Base-by-base conservation (phyloP, 2,113 vertebrate species). In the Hypomesus transpacificus region DNA sequence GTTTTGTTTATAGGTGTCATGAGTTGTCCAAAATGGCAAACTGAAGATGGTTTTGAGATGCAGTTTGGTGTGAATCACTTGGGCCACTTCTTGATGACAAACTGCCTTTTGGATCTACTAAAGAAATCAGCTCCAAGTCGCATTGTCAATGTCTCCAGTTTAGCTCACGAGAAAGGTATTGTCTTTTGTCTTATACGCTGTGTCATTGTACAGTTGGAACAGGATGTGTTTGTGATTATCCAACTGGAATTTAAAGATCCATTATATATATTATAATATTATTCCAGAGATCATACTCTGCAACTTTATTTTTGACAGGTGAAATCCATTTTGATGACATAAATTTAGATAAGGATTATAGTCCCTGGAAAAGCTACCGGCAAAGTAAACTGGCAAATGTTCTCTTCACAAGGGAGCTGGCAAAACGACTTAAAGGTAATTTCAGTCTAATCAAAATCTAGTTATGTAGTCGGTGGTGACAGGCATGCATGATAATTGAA, bases 41-140 rank as follows among this genome's bases (percentile, higher is more conserved):
- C 89, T 4, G 82, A 89, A 68, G 91, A 92, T 17, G 87, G 89
- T 50, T 92, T 91, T 78, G 90, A 91, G 84, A 90, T 91, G 91
- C 91, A 91, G 84, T 84, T 91, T 54, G 87, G 89, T 0, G 88
- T 90, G 53, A 91, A 91, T 69, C 90, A 92, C 77, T 70, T 91
- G 70, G 88, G 87, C n/a, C 91, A 90, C 78, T 90, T 91, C 72
- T 86, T 91, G 34, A 64, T 91, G n/a, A 86, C 87, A 14, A 80
- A 84, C 66, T 83, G 86, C 39, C 87, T 88, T 50, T 59, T 89
- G 74, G 89, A 90, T 79, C 74, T 91, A 51, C 68, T 92, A 54
- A 88, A 90, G 76, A 87, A 85, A 54, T 90, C 91, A 0, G 2
- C 83, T 13, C 86, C 88, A 1, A 90, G 88, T 65, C 86, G 87